Conservation (phyloP, 2,113 vertebrate genomes). For the Scolopax mira region DNA sequence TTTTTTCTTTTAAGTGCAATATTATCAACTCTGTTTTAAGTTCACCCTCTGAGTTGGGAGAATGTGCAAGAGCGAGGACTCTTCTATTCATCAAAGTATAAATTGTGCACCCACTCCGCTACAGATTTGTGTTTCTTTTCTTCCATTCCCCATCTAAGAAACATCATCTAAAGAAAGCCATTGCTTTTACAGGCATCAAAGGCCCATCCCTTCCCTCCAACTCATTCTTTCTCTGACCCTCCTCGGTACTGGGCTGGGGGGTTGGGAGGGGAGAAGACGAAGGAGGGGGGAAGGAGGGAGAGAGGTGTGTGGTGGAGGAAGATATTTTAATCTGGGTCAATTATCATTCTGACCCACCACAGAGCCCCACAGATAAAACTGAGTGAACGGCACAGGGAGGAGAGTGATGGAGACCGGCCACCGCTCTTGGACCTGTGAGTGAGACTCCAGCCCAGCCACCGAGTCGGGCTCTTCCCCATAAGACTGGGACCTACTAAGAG, state of each 20-base stretch:
- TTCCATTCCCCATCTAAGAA: neutral
- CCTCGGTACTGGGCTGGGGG: neutral
- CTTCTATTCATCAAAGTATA: neutral
- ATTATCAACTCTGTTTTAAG: constrained; percentile 35
- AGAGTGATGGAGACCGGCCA: neutral
- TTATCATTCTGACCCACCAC: neutral
- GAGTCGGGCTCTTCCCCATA: accelerated
- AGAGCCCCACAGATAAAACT: neutral
- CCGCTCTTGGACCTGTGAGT: neutral
- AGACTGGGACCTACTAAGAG: neutral
- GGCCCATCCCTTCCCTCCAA: neutral
- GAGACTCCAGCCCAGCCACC: neutral
- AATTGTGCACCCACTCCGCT: neutral
- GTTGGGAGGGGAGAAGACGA: neutral
- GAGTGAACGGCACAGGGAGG: neutral
- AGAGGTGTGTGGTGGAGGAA: neutral
- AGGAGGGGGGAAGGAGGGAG: neutral
- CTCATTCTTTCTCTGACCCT: neutral
- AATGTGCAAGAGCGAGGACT: neutral
- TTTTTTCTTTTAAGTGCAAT: neutral
- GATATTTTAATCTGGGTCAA: neutral
- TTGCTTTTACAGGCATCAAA: neutral
- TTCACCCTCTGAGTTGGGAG: neutral
- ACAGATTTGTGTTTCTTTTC: neutral
- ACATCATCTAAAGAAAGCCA: neutral